These are phyloP conservation scores for Parthenolecanium corni DNA, from an alignment of 2,888 invertebrate genomes.

Conservation along the genomic window DNA sequence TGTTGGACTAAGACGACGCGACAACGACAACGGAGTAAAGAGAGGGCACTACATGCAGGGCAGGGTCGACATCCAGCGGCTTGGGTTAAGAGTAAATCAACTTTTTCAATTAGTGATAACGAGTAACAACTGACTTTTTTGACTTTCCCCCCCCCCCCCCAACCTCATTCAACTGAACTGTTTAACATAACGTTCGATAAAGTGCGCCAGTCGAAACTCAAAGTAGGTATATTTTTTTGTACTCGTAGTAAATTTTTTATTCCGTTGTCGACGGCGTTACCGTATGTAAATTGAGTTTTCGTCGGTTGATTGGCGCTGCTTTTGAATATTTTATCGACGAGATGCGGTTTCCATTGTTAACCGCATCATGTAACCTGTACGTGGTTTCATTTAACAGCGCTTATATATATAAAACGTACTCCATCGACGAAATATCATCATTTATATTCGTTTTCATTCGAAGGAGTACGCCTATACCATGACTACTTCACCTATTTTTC, in stretches of 20 bases:
- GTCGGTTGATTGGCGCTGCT: conserved; percentile 1
- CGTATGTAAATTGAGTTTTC: conserved; percentile 7
- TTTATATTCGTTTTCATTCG: too few relatives aligned
- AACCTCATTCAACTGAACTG: neutral
- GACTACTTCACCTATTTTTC: too few relatives aligned
- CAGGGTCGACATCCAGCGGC: too few relatives aligned
- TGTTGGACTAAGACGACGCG: too few relatives aligned
- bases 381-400: neutral
- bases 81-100: too few relatives aligned
- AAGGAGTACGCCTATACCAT: too few relatives aligned
- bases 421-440: too few relatives aligned
- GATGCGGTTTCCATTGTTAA: conserved; percentile 8
- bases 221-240: neutral
- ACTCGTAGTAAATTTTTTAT: neutral
- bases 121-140: too few relatives aligned
- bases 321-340: conserved; percentile 4
- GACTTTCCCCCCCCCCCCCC: too few relatives aligned
- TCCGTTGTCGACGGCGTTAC: neutral
- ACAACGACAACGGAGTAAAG: too few relatives aligned
- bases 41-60: too few relatives aligned
- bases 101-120: conserved; percentile 7
- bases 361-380: conserved; percentile 10
- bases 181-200: neutral
- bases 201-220: neutral
- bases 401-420: neutral